A percentile compares a stretch with the other conserved stretches of the same genome.
phyloP scores from a whole-genome alignment of 1,140 invertebrate genomes.

The Habropoda laboriosa region DNA sequence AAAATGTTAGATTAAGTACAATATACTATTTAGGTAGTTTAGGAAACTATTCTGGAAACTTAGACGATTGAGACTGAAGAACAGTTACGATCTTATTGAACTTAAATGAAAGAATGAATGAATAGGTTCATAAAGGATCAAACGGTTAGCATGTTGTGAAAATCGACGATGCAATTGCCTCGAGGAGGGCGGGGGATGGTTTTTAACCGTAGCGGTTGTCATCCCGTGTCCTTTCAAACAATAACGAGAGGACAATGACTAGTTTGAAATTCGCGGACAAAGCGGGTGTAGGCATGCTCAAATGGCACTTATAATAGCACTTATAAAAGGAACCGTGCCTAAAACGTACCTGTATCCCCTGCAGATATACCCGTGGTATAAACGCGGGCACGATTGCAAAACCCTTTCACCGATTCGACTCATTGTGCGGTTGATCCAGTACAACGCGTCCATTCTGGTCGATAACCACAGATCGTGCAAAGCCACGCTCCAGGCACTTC shows the following conservation, averaged over 20 bases:
- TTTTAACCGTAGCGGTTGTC: slow-evolving; percentile 44
- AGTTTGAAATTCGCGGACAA: slow-evolving; percentile 59
- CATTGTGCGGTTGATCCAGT: slow-evolving; percentile 29
- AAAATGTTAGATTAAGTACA: background rate
- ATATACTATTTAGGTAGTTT: background rate
- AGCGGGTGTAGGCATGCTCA: slow-evolving; percentile 41
- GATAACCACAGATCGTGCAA: slow-evolving; percentile 57
- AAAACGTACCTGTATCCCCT: slow-evolving; percentile 47
- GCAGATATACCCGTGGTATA: slow-evolving; percentile 34
- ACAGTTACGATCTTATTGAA: no score
- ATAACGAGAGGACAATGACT: slow-evolving; percentile 62
- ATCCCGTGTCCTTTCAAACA: slow-evolving; percentile 57
- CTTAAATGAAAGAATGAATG: background rate
- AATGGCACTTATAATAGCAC: slow-evolving; percentile 58
- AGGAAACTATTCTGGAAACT: background rate
- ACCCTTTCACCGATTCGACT: slow-evolving; percentile 55
- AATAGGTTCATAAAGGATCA: background rate
- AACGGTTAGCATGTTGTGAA: slow-evolving; percentile 12
- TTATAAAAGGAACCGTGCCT: slow-evolving; percentile 48
- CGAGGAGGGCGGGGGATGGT: background rate
- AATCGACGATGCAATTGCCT: background rate
- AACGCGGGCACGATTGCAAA: slow-evolving; percentile 51
- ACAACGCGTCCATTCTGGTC: slow-evolving; percentile 36
- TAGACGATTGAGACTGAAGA: no score
- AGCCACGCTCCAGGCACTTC: slow-evolving; percentile 57